Evolutionary conservation across 2,113 vertebrate genomes (phyloP).

Genomic region (Seriola rivoliana): DNA sequence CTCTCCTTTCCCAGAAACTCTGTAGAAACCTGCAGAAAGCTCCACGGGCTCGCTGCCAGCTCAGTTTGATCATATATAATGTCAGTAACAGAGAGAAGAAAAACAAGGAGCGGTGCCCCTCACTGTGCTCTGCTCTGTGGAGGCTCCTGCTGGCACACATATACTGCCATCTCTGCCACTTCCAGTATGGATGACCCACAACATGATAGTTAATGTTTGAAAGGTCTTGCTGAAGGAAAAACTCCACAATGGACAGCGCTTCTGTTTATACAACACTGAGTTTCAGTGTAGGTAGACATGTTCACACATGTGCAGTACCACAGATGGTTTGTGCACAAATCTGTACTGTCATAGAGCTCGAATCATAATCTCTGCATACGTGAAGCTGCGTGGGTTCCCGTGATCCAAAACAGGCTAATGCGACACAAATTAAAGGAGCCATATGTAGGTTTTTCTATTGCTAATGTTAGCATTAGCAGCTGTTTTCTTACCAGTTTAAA

Average conservation of each 20-base stretch:
- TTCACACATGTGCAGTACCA: neutral
- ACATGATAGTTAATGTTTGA: neutral
- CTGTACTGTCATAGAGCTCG: neutral
- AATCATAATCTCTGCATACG: neutral
- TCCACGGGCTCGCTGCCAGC: neutral
- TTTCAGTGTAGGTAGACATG: neutral
- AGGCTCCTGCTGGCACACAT: constrained; percentile 16
- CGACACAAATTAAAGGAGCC: no score
- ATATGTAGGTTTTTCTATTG: no score
- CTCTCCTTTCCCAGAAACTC: constrained; percentile 31
- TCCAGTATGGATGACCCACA: constrained; percentile 2
- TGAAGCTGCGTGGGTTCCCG: neutral
- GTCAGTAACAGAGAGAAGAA: constrained; percentile 27
- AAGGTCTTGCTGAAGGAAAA: neutral
- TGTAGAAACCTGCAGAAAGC: neutral
- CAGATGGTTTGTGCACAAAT: neutral
- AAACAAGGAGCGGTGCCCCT: constrained; percentile 19
- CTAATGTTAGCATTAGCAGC: no score
- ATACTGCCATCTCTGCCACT: neutral
- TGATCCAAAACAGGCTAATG: no score
- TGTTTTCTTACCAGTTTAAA: no score
- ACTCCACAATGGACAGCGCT: neutral
- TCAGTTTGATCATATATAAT: constrained; percentile 41
- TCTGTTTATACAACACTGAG: neutral
- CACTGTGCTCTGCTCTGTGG: constrained; percentile 18